Base-by-base conservation (phyloP, 2,113 vertebrate species). In the Harpagus bidentatus region DNA sequence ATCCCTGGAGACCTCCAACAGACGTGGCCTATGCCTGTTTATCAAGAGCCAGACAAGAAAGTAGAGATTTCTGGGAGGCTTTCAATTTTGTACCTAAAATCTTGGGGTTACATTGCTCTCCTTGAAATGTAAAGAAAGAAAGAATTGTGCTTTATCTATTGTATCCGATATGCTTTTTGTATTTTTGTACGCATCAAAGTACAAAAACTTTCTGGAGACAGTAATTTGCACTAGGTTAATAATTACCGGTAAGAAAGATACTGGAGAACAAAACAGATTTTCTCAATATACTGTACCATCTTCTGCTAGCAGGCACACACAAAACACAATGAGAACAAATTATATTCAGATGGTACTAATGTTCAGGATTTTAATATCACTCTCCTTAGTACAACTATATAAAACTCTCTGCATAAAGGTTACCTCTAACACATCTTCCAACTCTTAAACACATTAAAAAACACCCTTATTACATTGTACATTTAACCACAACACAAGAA, bases 371-470 rank as follows among this genome's bases (percentile, higher is more conserved):
- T 97, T 97, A 96, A 90, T 86, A 89, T 38, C 66, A 8, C n/a
- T 87, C 78, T 86, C 77, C 72, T 97, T 94, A 65, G 50, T 91
- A 89, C 56, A 79, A 94, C 90, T 93, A 85, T 74, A 97, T 91
- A 86, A 95, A 97, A 96, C 73, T 92, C 74, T 72, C 38, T 83
- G 58, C 80, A 94, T 93, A 97, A 97, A 97, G 93, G 67, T 91
- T 95, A 95, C 74, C 67, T 92, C 77, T 96, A 95, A 93, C 80
- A 96, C 73, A 90, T 82, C 61, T 90, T 96, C 71, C 78, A 96
- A 87, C 74, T 96, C 93, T 96, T 87, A 93, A 95, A 97, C 47
- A 94, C 85, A 96, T 96, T 96, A 61, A 93, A 95, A 97, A 97
- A 93, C 82, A 86, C 19, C 71, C 83, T 94, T 95, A 91, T 88